Base-by-base conservation (phyloP, 2,113 vertebrate species). In the Thamnaconus septentrionalis region DNA sequence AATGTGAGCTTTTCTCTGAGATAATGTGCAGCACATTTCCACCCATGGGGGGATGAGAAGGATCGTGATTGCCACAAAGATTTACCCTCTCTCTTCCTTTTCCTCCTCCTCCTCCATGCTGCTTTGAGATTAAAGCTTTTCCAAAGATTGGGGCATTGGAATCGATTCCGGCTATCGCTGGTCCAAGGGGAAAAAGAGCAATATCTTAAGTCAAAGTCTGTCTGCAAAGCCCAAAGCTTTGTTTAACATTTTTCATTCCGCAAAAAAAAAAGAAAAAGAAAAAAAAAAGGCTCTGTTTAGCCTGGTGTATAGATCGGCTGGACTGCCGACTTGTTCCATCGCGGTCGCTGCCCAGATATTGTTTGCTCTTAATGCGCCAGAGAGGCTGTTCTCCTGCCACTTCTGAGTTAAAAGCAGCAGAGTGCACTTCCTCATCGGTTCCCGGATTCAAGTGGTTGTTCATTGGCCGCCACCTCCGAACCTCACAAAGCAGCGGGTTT, bases 81-180 rank as follows among this genome's bases (percentile, higher is more conserved):
- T 75, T 75, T 11, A 31, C 18, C 18, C 18, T 31, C 18, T 31
- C 18, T 31, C 18, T 31, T 31, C 18, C 18, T 31, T 31, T 31
- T 31, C 18, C 18, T 31, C 18, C 18, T 31, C 18, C 18, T 31
- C 0, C 8, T 50, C 39, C 48, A 41, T 7, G 4, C 54, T 62
- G 69, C 66, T 79, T 51, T 4, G 44, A 83, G 69, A 66, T 64
- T 61, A 73, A 83, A 73, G 66, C 67, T 49, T 86, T 71, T 72
- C 18, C 18, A 60, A 72, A 76, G 71, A 68, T 69, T 56, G 53
- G 49, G 50, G 42, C 64, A 73, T 79, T 55, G 56, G 59, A 85
- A 75, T 78, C 64, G 40, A 76, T 75, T 73, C 78, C 64, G 73
- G 45, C 69, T 47, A 55, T 72, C 71, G 51, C 46, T 61, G 71